phyloP scores from a whole-genome alignment of 2,888 invertebrate species.

The Cheilosia variabilis region DNA sequence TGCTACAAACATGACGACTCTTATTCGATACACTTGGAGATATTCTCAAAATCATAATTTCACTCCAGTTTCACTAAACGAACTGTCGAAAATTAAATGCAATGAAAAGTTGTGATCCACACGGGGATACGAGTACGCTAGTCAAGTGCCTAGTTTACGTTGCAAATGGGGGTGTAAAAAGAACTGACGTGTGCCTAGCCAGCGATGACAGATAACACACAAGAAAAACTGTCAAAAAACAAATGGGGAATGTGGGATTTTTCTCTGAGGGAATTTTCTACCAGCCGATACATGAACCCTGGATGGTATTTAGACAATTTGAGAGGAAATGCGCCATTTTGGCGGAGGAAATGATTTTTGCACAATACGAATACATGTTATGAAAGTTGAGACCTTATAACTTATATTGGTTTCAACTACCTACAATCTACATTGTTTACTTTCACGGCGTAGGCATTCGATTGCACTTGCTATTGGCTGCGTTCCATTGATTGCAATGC shows the following conservation, averaged over 20 bases:
- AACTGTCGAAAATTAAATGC: constrained; percentile 20
- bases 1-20: constrained; percentile 47
- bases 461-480: no score
- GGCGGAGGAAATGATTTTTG: no score
- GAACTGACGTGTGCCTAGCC: constrained; percentile 50
- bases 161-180: constrained; percentile 28
- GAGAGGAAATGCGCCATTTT: constrained; percentile 6
- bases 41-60: constrained; percentile 72
- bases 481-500: no score
- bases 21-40: constrained; percentile 30
- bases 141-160: constrained; percentile 22
- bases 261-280: neutral
- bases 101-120: constrained; percentile 11
- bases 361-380: no score
- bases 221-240: constrained; percentile 12
- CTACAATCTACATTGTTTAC: no score
- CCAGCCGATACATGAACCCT: neutral
- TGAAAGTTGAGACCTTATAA: no score
- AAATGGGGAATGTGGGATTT: constrained; percentile 5
- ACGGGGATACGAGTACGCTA: neutral
- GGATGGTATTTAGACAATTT: neutral
- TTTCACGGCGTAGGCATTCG: no score
- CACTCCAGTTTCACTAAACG: neutral
- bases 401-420: no score
- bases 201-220: constrained; percentile 18